Evolutionary conservation across 2,888 invertebrate genomes (phyloP).

Genomic region (Agriopis aurantiaria): DNA sequence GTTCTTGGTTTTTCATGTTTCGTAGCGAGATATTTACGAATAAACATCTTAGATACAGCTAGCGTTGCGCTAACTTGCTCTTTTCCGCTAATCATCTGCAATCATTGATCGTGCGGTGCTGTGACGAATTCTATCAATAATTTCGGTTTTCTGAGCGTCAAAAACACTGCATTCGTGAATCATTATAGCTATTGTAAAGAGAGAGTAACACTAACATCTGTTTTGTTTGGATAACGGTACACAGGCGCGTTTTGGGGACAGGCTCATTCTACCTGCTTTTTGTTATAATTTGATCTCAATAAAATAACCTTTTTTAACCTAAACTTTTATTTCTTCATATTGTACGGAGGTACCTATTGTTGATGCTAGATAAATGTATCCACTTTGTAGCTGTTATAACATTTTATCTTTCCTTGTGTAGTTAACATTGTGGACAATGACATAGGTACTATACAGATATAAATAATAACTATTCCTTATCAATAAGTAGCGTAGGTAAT

Average conservation of each 20-base stretch:
- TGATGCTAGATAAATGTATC: not conserved
- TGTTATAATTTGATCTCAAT: constrained; percentile 59
- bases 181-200: constrained; percentile 72
- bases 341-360: not conserved
- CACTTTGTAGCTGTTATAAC: not conserved
- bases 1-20: constrained; percentile 47
- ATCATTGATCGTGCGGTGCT: constrained; percentile 61
- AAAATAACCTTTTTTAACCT: constrained; percentile 48
- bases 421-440: not conserved
- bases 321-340: not conserved
- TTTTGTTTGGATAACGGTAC: constrained; percentile 82
- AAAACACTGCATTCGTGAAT: constrained; percentile 58
- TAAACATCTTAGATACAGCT: constrained; percentile 9
- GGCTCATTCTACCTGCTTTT: constrained; percentile 77
- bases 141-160: constrained; percentile 62
- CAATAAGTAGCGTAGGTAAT: not conserved
- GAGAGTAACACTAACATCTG: constrained; percentile 71
- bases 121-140: constrained; percentile 78
- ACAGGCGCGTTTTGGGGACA: constrained; percentile 77
- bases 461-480: not conserved
- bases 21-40: constrained; percentile 7
- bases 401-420: not conserved
- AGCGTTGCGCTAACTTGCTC: constrained; percentile 39
- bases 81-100: constrained; percentile 62
- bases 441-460: not conserved